Percentiles rank a stretch among this genome's conserved stretches.
These are phyloP conservation scores for Phrynocephalus versicolor DNA, from an alignment of 2,113 vertebrate genomes.

Conservation along the genomic window DNA sequence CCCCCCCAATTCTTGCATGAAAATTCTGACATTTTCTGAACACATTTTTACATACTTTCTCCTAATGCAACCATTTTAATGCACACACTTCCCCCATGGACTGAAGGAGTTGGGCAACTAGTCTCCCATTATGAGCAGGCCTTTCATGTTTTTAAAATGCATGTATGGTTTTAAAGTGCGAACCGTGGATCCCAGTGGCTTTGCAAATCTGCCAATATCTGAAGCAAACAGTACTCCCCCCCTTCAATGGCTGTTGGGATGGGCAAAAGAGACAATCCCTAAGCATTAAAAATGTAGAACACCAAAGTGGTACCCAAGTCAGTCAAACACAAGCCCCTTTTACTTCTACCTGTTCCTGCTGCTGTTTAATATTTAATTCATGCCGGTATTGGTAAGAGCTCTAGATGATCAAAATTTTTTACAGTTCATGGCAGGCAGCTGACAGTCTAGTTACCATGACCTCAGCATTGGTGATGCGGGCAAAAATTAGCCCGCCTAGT, in stretches of 20 bases:
- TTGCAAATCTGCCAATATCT: too few relatives aligned
- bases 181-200: too few relatives aligned
- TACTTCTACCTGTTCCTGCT: neutral
- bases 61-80: too few relatives aligned
- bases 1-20: too few relatives aligned
- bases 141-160: neutral
- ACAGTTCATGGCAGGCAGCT: neutral
- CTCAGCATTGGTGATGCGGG: neutral
- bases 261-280: neutral
- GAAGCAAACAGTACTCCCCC: too few relatives aligned
- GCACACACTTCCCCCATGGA: too few relatives aligned
- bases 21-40: too few relatives aligned
- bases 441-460: neutral
- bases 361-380: slow-evolving; percentile 2
- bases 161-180: too few relatives aligned
- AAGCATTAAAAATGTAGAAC: neutral
- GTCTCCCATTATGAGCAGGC: neutral
- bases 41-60: too few relatives aligned
- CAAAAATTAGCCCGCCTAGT: too few relatives aligned
- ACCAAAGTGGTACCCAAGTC: neutral
- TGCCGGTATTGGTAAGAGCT: neutral
- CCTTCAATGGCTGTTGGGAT: too few relatives aligned
- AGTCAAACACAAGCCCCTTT: neutral
- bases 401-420: neutral
- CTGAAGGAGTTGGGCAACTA: too few relatives aligned